A percentile compares a stretch with the other conserved stretches of the same genome.
Conservation (phyloP, 30 jellyfish, hydroid and myxozoan species). For the Nemopilema nomurai region DNA sequence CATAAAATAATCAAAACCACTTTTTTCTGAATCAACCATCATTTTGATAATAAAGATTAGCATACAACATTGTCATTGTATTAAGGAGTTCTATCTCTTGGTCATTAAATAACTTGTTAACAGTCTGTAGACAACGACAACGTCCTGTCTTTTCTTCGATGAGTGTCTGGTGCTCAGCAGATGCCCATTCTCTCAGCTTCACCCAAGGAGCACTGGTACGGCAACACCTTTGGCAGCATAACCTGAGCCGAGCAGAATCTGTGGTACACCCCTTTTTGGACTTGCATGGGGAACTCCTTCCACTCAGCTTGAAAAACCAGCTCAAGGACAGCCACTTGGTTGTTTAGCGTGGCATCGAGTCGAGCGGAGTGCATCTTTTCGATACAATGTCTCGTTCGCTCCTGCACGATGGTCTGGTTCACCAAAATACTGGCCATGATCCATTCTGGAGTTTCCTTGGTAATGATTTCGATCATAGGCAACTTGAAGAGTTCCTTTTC, state of each 20-base stretch:
- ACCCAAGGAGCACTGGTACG: neutral
- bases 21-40: too few species aligned
- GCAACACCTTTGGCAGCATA: neutral
- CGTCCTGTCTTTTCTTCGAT: too few species aligned
- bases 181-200: neutral
- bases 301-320: neutral
- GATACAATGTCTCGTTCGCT: neutral
- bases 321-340: neutral
- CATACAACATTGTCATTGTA: too few species aligned
- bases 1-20: too few species aligned
- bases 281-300: neutral
- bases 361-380: neutral
- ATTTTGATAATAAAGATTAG: too few species aligned
- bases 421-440: neutral
- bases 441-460: neutral
- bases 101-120: too few species aligned
- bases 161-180: neutral
- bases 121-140: too few species aligned
- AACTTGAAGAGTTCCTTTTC: neutral
- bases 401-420: neutral
- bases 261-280: neutral
- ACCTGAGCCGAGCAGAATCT: neutral
- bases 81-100: too few species aligned
- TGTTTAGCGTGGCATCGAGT: neutral
- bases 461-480: neutral